Conservation (phyloP, 2,113 vertebrate genomes). For the Sakesphorus luctuosus region DNA sequence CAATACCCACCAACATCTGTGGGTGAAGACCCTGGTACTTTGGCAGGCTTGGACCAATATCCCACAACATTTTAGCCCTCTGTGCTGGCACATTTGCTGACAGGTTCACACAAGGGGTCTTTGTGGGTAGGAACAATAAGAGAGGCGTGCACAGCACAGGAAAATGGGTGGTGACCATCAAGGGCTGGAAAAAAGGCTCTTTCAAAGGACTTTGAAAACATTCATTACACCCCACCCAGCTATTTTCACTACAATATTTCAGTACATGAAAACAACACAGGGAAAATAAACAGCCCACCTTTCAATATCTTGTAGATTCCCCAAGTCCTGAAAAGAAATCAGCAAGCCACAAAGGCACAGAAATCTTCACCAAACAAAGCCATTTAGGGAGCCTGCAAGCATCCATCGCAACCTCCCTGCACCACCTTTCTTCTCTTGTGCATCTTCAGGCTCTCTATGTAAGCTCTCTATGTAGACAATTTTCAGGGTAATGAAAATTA, state of each 20-base stretch:
- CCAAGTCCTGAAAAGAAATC: neutral
- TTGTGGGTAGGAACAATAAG: conserved; percentile 58
- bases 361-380: neutral
- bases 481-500: neutral
- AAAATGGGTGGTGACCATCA: conserved; percentile 67
- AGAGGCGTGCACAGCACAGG: neutral
- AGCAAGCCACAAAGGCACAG: neutral
- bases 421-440: neutral
- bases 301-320: neutral
- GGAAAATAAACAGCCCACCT: conserved; percentile 58
- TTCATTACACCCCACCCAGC: conserved; percentile 52
- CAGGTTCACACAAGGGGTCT: conserved; percentile 31
- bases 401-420: neutral
- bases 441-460: neutral
- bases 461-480: neutral
- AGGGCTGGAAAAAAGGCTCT: conserved; percentile 40
- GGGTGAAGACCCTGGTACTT: neutral
- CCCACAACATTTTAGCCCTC: neutral
- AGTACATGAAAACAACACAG: conserved; percentile 55
- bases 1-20: neutral
- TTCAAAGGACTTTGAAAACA: conserved; percentile 67
- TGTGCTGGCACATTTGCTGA: neutral
- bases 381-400: neutral
- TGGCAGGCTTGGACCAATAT: neutral
- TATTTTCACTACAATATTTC: conserved; percentile 64